Base-by-base conservation (phyloP, 1,140 invertebrate species). In the Drosophila rhopaloa region DNA sequence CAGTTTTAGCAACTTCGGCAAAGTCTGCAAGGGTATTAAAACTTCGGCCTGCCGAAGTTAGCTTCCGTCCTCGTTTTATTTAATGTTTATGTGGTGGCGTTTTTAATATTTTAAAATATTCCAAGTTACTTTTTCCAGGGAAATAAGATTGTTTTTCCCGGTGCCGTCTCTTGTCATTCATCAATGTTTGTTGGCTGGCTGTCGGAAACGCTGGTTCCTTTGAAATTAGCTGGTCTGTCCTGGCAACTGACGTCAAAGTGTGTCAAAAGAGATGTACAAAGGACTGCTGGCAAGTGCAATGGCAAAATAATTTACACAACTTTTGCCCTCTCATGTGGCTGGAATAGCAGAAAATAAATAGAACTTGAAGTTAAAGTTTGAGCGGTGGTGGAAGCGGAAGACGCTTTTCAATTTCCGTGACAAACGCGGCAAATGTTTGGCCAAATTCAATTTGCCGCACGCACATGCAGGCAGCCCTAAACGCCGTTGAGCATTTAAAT, bases 171-270 rank as follows among this genome's bases (percentile, higher is more conserved):
- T 59, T 71, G 68, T 67, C 79, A 82, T 81, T 76, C 82, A 85
- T 86, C 82, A 85, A 86, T 76, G 38, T 32, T 46, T 27, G 8
- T 6, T 32, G 37, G 35, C 35, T 58, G 56, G 27, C 13, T 14
- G 46, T 16, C 43, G 59, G 44, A 57, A 43, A 60, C 10, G 37
- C 51, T 40, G 57, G 63, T 56, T 59, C 55, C 65, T 71, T 56
- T 47, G 60, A 80, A 89, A 88, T 89, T 88, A 88, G 84, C 88
- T 76, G 68, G 48, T 61, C 56, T 54, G 51, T 29, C 58, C 82
- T 78, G 88, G 83, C 76, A 80, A 74, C 72, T 88, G 84, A 88
- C 84, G 76, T 84, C 83, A 89, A 86, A 88, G 82, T 88, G 76
- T 76, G 83, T 88, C 79, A 82, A 76, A 86, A 47, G 75, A 66